Evolutionary conservation across 2,113 vertebrate species (phyloP).

Genomic region (Motacilla tschutschensis): DNA sequence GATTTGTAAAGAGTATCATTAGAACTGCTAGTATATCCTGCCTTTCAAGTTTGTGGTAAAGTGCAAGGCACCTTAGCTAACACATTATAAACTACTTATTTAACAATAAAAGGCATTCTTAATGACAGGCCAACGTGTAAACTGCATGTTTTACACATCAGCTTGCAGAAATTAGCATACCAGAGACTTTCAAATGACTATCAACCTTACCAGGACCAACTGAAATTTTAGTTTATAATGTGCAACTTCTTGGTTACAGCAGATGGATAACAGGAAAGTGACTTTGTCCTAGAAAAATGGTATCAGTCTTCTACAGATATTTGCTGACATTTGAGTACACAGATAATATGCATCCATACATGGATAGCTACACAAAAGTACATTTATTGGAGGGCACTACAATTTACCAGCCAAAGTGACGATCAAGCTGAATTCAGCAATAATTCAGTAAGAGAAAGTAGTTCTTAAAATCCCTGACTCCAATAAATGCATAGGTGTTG

Average conservation of each 20-base stretch:
- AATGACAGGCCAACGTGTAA: not conserved
- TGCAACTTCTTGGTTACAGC: not conserved
- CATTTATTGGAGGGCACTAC: not conserved
- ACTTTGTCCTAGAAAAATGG: not conserved
- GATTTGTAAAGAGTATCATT: not conserved
- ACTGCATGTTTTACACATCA: not conserved
- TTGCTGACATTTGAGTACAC: not conserved
- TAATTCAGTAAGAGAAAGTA: not conserved
- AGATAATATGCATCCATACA: not conserved
- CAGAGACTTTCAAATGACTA: not conserved
- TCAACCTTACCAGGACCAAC: not conserved
- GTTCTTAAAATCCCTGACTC: not conserved
- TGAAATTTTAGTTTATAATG: not conserved
- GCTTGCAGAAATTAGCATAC: not conserved
- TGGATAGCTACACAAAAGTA: not conserved
- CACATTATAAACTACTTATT: not conserved
- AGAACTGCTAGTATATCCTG: not conserved
- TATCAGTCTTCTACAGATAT: not conserved
- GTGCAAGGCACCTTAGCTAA: not conserved
- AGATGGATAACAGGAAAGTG: not conserved
- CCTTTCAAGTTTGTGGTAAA: not conserved
- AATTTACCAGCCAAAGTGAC: not conserved
- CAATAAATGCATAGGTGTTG: not conserved
- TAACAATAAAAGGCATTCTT: not conserved
- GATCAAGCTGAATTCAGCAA: not conserved